Base-by-base conservation (phyloP, 2,888 invertebrate genomes). In the Drosophila lutescens region DNA sequence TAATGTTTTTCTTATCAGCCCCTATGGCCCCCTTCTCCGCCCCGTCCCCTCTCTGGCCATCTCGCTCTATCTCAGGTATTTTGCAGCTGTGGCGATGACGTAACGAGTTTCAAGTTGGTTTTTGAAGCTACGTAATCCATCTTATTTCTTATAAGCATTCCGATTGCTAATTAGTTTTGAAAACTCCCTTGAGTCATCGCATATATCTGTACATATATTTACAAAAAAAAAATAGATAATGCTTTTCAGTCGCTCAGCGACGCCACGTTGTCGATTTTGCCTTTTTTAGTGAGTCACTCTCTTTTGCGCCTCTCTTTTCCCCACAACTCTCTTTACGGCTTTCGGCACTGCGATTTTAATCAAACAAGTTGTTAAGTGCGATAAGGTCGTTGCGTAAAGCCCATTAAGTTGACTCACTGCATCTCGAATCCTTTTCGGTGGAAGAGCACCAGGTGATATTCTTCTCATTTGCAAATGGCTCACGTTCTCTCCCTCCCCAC, bases 281-380 rank as follows among this genome's bases (percentile, higher is more conserved):
- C 26, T 20, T 60, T 41, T 47, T 17, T 12, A 20, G 50, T 70
- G 59, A 69, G 30, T 51, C 53, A 54, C 23, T 58, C 63, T 49
- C 58, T 77, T 43, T 60, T 41, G 41, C 23, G 40, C 44, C 49
- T 20, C 46, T 51, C 51, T 61, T 34, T 50, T 34, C 7, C 7
- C 47, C 30, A 32, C 32, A 32, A 47, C 47, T 47, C 47, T 32
- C 34, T 17, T 53, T 54, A 41, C 23, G 62, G 32, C 53, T 30
- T 54, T 26, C 40, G 38, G 30, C 23, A 13, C 30, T 47, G 30
- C 47, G 53, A 49, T 20, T 74, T 78, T 76, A 84, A 81, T 81
- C 85, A 86, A 86, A 86, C 85, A 84, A 80, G 86, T 83, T 83
- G 86, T 72, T 66, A 67, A 65, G 15, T 44, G 44, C 78, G 85